Base-by-base conservation (phyloP, 2,797 vertebrate genomes). In the Etheostoma nigrum region DNA sequence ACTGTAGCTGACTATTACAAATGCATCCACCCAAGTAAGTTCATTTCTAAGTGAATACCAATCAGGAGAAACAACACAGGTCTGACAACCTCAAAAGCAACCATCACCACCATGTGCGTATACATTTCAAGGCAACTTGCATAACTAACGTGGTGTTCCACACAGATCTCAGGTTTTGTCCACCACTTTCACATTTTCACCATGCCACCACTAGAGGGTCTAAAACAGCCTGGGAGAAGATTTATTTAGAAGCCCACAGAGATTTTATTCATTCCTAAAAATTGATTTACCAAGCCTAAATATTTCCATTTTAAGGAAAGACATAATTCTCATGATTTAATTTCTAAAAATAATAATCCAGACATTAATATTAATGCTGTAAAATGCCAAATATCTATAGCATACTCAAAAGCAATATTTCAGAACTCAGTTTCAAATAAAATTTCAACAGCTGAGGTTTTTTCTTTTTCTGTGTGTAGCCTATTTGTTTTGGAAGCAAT, bases 121-220 rank as follows among this genome's bases (percentile, higher is more conserved):
- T 15, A 19, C 11, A 40, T 16, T 53, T 48, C 6, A 44, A 61
- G 30, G 23, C 15, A 78, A 23, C 13, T 6, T 25, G 16, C 5
- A 33, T 7, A 13, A 49, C 21, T 36, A 12, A 14, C 13, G 21
- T 52, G 27, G 14, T 47, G 21, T 59, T 59, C 44, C 42, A 61
- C 51, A 18, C 36, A 30, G 18, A 6, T 66, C 18, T 55, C 7
- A 11, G 36, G 60, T 45, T 55, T 21, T 55, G 21, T 57, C n/a
- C 42, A 45, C 42, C 4, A 25, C 27, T 19, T 33, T 55, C 4
- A 4, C 23, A 10, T 18, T 66, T 63, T 18, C 47, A 40, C 11
- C 10, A n/a, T 60, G 1, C 4, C n/a, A 78, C 82, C 88, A 83
- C 86, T 74, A 89, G 88, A 79, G 84, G 88, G 78, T 72, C 16